Evolutionary conservation across 2,797 vertebrate genomes (phyloP), one percentile per base, ranked within the genome.

Genomic region (Amazona finschi): DNA sequence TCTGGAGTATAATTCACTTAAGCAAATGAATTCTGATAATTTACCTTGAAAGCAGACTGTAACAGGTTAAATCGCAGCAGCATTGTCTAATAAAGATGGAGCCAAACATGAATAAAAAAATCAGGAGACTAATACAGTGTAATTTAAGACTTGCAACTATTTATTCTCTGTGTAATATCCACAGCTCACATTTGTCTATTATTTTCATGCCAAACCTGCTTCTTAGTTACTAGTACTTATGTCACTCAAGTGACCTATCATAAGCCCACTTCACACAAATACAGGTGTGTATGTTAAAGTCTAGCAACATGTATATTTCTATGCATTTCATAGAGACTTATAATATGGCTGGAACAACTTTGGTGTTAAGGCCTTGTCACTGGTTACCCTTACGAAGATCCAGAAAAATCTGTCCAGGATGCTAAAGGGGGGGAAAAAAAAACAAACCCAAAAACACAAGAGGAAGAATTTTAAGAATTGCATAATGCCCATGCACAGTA

Each of bases 21-120:
- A 80, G 55, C 52, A 89, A 91, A 94, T 70, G 27, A 80, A 89
- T 81, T 75, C 67, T 65, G 61, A 62, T 70, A 19, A 84, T 38
- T 57, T 64, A 27, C 74, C 92, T 38, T 28, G 52, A 86, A 58
- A 77, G 41, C n/a, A 74, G 61, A 43, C 30, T 67, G 58, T 19
- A 93, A 71, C 64, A 55, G 47, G 80, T 44, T 61, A 60, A 92
- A 78, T 28, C 85, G 28, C 60, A 89, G 46, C 46, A 73, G 46
- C n/a, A 31, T 0, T 0, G 0, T n/a, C 70, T 62, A 87, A 89
- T 76, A 69, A 89, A 84, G 60, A 83, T 2, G 6, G n/a, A 92
- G 67, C 19, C 52, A 80, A 91, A 77, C 11, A 18, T 2, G 8
- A 75, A 71, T 67, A 83, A 31, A 77, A 57, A 86, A 85, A n/a